phyloP scores from a whole-genome alignment of 2,113 vertebrate species.

The Hydrochoerus hydrochaeris region DNA sequence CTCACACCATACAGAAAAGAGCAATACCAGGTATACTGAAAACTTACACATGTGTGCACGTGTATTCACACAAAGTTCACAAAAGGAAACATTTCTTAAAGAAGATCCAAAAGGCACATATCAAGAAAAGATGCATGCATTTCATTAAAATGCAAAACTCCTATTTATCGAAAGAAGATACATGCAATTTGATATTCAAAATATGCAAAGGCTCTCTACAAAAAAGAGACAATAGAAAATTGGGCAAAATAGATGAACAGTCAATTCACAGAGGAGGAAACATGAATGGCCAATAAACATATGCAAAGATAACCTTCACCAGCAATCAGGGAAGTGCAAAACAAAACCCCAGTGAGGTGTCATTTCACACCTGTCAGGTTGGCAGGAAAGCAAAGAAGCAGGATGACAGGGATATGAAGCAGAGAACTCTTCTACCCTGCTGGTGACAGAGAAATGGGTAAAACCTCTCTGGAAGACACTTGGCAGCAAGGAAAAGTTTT shows the following conservation, averaged over 20 bases:
- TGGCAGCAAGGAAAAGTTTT: not conserved
- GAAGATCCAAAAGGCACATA: not conserved
- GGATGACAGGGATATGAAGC: not conserved
- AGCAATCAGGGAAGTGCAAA: not conserved
- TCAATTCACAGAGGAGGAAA: not conserved
- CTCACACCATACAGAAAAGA: not conserved
- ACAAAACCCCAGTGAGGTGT: not conserved
- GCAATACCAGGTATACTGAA: not conserved
- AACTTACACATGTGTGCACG: not conserved
- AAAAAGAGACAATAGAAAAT: not conserved
- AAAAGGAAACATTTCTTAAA: constrained; percentile 34
- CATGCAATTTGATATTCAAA: not conserved
- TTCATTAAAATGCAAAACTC: constrained; percentile 44
- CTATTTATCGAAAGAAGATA: not conserved
- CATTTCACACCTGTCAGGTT: not conserved
- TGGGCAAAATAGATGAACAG: not conserved
- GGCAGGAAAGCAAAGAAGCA: not conserved
- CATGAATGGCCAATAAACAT: not conserved
- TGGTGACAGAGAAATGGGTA: not conserved
- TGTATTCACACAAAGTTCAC: not conserved
- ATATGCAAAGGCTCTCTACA: not conserved
- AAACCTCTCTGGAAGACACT: not conserved
- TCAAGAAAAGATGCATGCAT: not conserved
- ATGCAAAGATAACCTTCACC: not conserved
- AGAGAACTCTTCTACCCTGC: fast-evolving